These are phyloP conservation scores for Drosophila serrata DNA, from an alignment of 1,140 invertebrate genomes.

Conservation along the genomic window DNA sequence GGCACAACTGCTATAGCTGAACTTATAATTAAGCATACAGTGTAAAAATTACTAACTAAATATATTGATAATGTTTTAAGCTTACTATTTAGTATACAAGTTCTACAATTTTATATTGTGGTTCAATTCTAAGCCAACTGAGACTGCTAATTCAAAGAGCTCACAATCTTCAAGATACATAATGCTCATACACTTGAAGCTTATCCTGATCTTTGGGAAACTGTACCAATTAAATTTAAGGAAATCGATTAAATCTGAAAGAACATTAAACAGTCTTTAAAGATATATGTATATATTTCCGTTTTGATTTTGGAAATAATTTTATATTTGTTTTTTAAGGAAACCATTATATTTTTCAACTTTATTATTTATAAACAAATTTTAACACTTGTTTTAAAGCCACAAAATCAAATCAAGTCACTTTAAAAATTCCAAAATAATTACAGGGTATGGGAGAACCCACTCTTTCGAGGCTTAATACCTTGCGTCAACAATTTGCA, in stretches of 20 bases:
- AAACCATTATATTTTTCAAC: background rate
- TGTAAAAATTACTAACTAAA: background rate
- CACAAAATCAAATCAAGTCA: background rate
- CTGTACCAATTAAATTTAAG: too few species aligned
- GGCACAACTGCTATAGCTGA: too few species aligned
- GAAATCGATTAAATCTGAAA: too few species aligned
- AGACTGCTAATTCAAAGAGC: background rate
- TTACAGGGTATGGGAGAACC: slow-evolving; percentile 25
- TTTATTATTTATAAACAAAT: background rate
- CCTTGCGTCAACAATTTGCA: slow-evolving; percentile 78
- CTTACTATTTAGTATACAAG: background rate
- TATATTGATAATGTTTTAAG: fast-evolving
- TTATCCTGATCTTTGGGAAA: background rate
- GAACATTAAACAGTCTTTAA: too few species aligned
- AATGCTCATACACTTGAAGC: background rate
- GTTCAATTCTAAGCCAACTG: too few species aligned
- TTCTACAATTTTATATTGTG: background rate
- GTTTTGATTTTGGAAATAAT: too few species aligned
- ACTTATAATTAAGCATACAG: too few species aligned
- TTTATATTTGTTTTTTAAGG: background rate
- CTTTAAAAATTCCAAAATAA: background rate
- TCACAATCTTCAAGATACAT: background rate
- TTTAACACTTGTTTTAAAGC: too few species aligned
- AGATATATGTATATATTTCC: too few species aligned
- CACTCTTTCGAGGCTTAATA: slow-evolving; percentile 53